A percentile compares a stretch with the other conserved stretches of the same genome.
These are phyloP conservation scores for Lepidocyrtinus sp. DNA, from an alignment of 2,888 invertebrate species.

Conservation along the genomic window DNA sequence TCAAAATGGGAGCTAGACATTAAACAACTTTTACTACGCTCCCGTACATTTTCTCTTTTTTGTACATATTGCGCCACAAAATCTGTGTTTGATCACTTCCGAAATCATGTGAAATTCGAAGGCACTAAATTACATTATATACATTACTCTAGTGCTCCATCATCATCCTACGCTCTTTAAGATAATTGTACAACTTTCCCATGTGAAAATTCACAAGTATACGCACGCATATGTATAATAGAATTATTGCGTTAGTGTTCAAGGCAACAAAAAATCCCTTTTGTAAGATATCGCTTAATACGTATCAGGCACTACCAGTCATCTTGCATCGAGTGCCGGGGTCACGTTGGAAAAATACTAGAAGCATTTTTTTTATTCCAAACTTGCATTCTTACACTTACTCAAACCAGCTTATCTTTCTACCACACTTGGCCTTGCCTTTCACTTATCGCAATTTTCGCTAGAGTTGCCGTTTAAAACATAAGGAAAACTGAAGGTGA, in stretches of 20 bases:
- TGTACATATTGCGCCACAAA: not conserved
- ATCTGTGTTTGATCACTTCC: conserved; percentile 50
- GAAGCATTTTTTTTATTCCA: no score
- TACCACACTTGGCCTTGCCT: not conserved
- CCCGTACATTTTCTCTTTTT: not conserved
- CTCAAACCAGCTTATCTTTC: no score
- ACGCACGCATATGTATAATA: conserved; percentile 51
- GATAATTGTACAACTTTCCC: no score
- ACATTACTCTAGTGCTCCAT: not conserved
- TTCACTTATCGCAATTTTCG: not conserved
- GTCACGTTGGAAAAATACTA: no score
- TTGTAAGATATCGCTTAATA: conserved; percentile 19
- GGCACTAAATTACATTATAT: not conserved
- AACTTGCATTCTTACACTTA: not conserved
- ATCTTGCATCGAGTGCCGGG: not conserved
- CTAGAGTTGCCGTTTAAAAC: not conserved
- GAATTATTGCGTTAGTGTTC: no score
- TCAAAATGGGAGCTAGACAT: no score
- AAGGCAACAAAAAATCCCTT: no score
- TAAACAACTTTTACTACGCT: no score
- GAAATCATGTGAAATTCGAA: conserved; percentile 34
- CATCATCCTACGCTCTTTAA: not conserved
- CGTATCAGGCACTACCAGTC: conserved; percentile 31
- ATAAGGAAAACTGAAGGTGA: not conserved
- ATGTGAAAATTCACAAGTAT: conserved; percentile 32